Percentiles rank a stretch among this genome's conserved stretches.
These are phyloP conservation scores for Pycnomerus fuliginosus DNA, from an alignment of 2,888 invertebrate genomes.

Conservation along the genomic window DNA sequence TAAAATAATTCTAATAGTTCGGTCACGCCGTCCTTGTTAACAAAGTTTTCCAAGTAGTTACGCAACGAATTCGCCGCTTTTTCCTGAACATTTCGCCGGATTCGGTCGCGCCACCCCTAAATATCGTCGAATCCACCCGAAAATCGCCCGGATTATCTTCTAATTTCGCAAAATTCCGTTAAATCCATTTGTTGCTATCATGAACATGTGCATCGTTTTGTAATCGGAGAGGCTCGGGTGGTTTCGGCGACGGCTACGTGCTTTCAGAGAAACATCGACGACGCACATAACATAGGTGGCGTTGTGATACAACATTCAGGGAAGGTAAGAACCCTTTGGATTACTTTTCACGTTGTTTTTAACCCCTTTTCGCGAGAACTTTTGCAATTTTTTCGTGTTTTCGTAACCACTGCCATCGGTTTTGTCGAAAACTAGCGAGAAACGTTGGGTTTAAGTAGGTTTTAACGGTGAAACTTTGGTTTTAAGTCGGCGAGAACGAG, in stretches of 20 bases:
- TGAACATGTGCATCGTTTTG: constrained; percentile 45
- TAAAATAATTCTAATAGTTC: constrained; percentile 50
- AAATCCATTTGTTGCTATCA: constrained; percentile 44
- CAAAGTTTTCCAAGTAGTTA: constrained; percentile 30
- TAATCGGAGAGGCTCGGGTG: constrained; percentile 40
- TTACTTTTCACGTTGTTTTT: constrained; percentile 48
- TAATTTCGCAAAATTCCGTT: constrained; percentile 38
- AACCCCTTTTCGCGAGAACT: constrained; percentile 36
- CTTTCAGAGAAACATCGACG: constrained; percentile 52
- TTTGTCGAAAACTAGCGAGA: constrained; percentile 29
- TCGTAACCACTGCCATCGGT: too few relatives aligned
- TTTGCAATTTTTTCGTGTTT: constrained; percentile 29
- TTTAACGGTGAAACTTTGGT: constrained; percentile 38
- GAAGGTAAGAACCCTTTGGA: constrained; percentile 53
- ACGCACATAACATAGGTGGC: constrained; percentile 54
- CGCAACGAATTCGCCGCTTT: constrained; percentile 26
- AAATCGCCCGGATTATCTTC: constrained; percentile 32
- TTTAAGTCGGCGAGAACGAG: constrained; percentile 38
- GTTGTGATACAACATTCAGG: constrained; percentile 51
- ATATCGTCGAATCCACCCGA: constrained; percentile 34
- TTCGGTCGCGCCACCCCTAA: constrained; percentile 31
- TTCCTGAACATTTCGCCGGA: constrained; percentile 42
- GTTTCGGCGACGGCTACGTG: constrained; percentile 48
- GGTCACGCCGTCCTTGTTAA: constrained; percentile 34
- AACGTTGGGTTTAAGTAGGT: constrained; percentile 29